Percentiles rank a stretch among this genome's conserved stretches.
phyloP scores from a whole-genome alignment of 2,113 vertebrate species.

The Jaculus jaculus region DNA sequence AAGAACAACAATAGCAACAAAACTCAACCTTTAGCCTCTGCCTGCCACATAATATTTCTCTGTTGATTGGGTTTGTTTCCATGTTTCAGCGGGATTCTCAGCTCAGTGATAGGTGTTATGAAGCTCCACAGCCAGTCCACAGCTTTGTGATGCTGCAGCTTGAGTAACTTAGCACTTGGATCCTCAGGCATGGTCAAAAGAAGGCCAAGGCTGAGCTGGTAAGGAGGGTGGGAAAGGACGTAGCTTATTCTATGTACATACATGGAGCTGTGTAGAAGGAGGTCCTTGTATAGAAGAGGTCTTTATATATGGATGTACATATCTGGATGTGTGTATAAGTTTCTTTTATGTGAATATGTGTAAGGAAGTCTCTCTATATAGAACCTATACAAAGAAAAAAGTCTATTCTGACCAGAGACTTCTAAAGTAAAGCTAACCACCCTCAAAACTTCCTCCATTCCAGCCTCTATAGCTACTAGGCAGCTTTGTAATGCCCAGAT shows the following conservation, averaged over 20 bases:
- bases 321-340: not conserved
- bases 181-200: accelerated
- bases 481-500: too few species aligned
- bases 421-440: not conserved
- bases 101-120: not conserved
- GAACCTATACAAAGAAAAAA: not conserved
- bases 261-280: not conserved
- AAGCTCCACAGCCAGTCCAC: not conserved
- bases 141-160: not conserved
- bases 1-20: too few species aligned
- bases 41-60: not conserved
- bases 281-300: not conserved
- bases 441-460: too few species aligned
- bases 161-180: too few species aligned
- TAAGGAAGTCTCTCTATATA: not conserved
- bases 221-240: not conserved
- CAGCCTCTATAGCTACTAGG: too few species aligned
- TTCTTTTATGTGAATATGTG: accelerated
- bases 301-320: too few species aligned
- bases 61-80: not conserved
- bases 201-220: too few species aligned
- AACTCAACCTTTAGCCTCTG: not conserved
- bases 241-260: not conserved
- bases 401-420: not conserved
- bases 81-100: not conserved